Percentiles rank a stretch among this genome's conserved stretches.
phyloP scores from a whole-genome alignment of 1,140 invertebrate genomes.

The Meteorus sp. region DNA sequence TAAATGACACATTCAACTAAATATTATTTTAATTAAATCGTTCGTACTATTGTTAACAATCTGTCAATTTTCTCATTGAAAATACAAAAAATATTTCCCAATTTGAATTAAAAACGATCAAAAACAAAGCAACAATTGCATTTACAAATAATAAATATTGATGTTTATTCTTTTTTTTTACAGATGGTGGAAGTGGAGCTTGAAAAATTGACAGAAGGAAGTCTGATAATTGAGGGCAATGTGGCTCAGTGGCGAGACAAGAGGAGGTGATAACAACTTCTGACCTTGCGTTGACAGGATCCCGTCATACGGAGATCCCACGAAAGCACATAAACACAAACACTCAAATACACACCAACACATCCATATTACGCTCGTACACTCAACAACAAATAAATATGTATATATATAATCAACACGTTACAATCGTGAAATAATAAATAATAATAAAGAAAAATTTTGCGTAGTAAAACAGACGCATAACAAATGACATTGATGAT shows the following conservation, averaged over 20 bases:
- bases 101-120: too few relatives aligned
- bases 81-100: too few relatives aligned
- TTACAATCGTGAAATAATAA: constrained; percentile 11
- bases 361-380: too few relatives aligned
- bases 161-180: constrained; percentile 28
- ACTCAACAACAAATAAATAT: too few relatives aligned
- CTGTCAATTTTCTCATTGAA: too few relatives aligned
- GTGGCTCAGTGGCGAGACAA: constrained; percentile 51
- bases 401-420: background rate
- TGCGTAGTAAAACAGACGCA: background rate
- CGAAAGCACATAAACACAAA: too few relatives aligned
- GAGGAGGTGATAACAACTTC: constrained; percentile 57
- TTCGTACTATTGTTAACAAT: too few relatives aligned
- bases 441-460: constrained; percentile 13
- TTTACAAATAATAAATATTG: background rate
- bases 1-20: too few relatives aligned
- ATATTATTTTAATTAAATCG: too few relatives aligned
- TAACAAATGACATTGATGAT: background rate
- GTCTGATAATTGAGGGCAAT: constrained; percentile 42
- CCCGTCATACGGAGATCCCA: constrained; percentile 32
- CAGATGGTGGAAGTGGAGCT: constrained; percentile 46
- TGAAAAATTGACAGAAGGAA: constrained; percentile 19
- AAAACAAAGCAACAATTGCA: too few relatives aligned
- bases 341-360: too few relatives aligned
- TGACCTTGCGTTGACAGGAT: constrained; percentile 50